Base-by-base conservation (phyloP, 2,888 invertebrate species). In the Trissonchulus latispiculum region DNA sequence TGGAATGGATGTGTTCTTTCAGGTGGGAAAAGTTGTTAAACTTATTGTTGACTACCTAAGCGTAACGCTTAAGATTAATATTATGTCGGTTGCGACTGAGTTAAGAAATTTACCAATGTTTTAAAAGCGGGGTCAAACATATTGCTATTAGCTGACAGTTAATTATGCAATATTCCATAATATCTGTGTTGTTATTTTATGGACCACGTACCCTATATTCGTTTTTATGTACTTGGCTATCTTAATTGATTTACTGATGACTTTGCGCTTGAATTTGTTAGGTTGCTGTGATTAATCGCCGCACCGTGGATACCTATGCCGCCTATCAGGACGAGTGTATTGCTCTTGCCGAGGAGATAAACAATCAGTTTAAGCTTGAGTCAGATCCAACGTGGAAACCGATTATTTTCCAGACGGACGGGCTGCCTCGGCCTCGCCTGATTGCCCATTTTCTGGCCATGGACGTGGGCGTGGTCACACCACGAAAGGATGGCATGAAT, bases 401-500 rank as follows among this genome's bases (percentile, higher is more conserved):
- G n/a, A 70, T 82, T 32, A 77, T 81, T 36, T 82, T 82, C 77
- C 78, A 79, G 70, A 82, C 81, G 0, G 80, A 80, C 71, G 82
- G 80, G 2, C 76, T 80, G 3, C 76, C 78, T 1, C 75, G 80
- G 70, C 72, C 77, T 0, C 72, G 76, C 3, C 72, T 80, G 23
- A 79, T 82, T 1, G 81, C 81, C 23, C 80, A 80, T 64, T 82
- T 82, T 59, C 74, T 82, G 68, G 82, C 82, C n/a, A 81, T 82
- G 81, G 82, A 82, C 71, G 78, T 82, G 31, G 82, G 82, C 29
- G 79, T 82, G 0, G 82, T 82, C 3, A 81, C 82, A 15, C 82
- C 82, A n/a, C 77, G 78, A 68, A 82, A 82, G 61, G 67, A 61
- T 35, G 81, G 81, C 71, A 81, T 81, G 81, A 81, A 81, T 69